Base-by-base conservation (phyloP, 2,888 invertebrate genomes). In the Agrilus cyanescens region DNA sequence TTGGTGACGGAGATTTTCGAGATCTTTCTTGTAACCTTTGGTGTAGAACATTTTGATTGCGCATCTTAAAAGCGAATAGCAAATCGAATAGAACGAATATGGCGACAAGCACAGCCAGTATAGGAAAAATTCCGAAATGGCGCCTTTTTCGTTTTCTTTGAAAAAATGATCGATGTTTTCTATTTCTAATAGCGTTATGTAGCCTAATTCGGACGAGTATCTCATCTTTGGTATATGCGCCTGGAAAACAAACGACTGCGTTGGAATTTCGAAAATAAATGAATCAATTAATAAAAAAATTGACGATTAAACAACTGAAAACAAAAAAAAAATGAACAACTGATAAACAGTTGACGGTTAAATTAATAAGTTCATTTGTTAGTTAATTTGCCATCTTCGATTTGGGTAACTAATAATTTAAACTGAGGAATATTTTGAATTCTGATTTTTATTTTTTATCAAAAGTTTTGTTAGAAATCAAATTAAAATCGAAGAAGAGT, bases 111-210 rank as follows among this genome's bases (percentile, higher is more conserved):
- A 74, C 3, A 75, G 62, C 13, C 78, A 41, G 53, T 73, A 80
- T 56, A 80, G 82, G 1, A 85, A 57, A 0, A 85, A 65, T 62
- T 81, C 80, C 1, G 72, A 70, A 66, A 76, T 73, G 2, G 78
- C 70, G 7, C 77, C 77, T 40, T 56, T 78, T 44, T 76, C 74
- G n/a, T 75, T 73, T 47, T 78, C 74, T 16, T 77, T 75, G 59
- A 76, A 83, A 38, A 80, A 74, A 43, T 78, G 77, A 38, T 75
- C 72, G 3, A 82, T 71, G 44, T 78, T 75, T 46, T 77, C 70
- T 52, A 83, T 73, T 42, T 72, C 71, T 50, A 80, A 59, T 13
- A 76, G 69, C 20, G 48, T 37, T 7, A 77, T 63, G 1, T 72
- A 59, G 12, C 78, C 73, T 33, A 80, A 69, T 55, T 81, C 78